Base-by-base conservation (phyloP, 2,797 vertebrate genomes). In the Limosa lapponica region DNA sequence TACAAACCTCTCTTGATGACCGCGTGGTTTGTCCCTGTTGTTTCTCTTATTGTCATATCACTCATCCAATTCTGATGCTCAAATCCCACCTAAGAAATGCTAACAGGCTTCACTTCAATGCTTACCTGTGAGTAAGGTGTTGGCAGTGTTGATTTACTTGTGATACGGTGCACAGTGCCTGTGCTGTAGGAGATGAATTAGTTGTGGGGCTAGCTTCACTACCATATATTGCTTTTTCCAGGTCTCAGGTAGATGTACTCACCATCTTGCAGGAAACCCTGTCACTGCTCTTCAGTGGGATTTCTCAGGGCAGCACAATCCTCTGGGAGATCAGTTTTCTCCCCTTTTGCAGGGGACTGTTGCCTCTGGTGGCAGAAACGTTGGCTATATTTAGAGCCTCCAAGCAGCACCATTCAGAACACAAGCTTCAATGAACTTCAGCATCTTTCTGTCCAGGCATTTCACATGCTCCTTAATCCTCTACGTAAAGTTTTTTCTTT, bases 351-450 rank as follows among this genome's bases (percentile, higher is more conserved):
- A 73, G 67, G 71, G 83, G 54, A 64, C 57, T 94, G 82, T 95
- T 95, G 90, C 93, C 86, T 94, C 93, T 95, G 87, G 78, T 80
- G 95, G 92, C 55, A 95, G 92, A 84, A 94, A 67, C 3, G 0
- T 51, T 93, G 83, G 78, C 91, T 94, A 57, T 92, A 74, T 94
- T 96, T 97, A 84, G 67, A 94, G 78, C 55, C 59, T 93, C 74
- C 81, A 82, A 57, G 74, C 86, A 94, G 70, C 71, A 62, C 58
- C 82, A 46, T 0, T 11, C 49, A 69, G 91, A 90, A 79, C 61
- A 66, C 71, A 44, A 64, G 66, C 93, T 84, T 92, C 80, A 66
- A 3, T 34, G 81, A 96, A 87, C 71, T 89, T 92, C 93, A 84
- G 74, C 51, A 61, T 87, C 86, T 91, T 88, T 79, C 70, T 61